These are phyloP conservation scores for Xenopus tropicalis DNA, from an alignment of 2,113 vertebrate genomes.

Conservation along the genomic window UCB_Xtro_10.0 CM004450.2:58495501-58496000, in stretches of 20 bases:
- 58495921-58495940: not conserved
- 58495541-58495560: too few species aligned
- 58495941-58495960: conserved; percentile 21
- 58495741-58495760: conserved; percentile 35
- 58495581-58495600: not conserved
- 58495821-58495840: too few species aligned
- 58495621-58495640: not conserved
- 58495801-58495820: conserved; percentile 56
- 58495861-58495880: not conserved
- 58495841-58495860: too few species aligned
- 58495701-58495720: conserved; percentile 30
- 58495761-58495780: conserved; percentile 35
- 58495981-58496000: conserved; percentile 32
- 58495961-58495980: conserved; percentile 39
- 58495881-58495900: not conserved
- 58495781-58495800: conserved; percentile 22
- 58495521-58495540: too few species aligned
- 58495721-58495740: conserved; percentile 10
- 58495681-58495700: conserved; percentile 78
- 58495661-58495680: conserved; percentile 59
- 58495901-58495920: conserved; percentile 8
- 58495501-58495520: too few species aligned
- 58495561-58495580: too few species aligned
- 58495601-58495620: conserved; percentile 2
- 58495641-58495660: conserved; percentile 41